These are phyloP conservation scores for Strix aluco DNA, from an alignment of 2,113 vertebrate species.

Conservation along the genomic window DNA sequence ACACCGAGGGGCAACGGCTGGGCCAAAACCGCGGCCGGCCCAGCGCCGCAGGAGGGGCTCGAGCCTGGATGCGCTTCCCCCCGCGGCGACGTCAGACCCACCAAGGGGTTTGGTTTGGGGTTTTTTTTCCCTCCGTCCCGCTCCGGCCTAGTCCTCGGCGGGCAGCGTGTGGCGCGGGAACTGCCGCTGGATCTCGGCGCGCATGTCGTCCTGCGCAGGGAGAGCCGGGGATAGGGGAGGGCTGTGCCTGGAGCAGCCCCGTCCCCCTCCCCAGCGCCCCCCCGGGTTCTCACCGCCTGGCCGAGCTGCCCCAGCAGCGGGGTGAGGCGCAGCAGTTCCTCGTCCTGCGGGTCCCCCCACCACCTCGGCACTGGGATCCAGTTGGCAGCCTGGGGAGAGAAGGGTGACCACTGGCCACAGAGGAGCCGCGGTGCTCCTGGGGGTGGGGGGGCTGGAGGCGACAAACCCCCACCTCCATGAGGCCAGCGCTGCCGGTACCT, in stretches of 20 bases:
- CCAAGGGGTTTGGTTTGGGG: neutral
- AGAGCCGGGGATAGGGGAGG: rapidly evolving
- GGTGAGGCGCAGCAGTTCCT: conserved; percentile 76
- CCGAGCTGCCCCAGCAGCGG: conserved; percentile 75
- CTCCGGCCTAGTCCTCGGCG: conserved; percentile 53
- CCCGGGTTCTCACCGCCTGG: conserved; percentile 56
- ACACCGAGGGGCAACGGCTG: rapidly evolving
- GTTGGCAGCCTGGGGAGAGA: conserved; percentile 76
- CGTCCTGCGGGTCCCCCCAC: conserved; percentile 20
- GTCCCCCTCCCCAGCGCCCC: no score
- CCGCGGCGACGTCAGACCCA: rapidly evolving
- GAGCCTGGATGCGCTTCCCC: neutral
- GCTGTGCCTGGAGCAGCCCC: neutral
- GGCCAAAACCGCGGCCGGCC: neutral
- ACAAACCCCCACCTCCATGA: rapidly evolving
- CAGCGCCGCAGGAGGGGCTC: rapidly evolving
- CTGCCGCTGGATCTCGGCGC: conserved; percentile 69
- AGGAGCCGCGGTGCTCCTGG: rapidly evolving
- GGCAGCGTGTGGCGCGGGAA: conserved; percentile 73
- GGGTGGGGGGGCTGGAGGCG: rapidly evolving
- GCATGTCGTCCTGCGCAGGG: conserved; percentile 69
- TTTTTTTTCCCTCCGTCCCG: neutral
- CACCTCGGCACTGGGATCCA: conserved; percentile 77
- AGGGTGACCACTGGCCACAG: rapidly evolving
- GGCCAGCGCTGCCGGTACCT: conserved; percentile 38